Conservation (phyloP, 2,797 vertebrate species). For the Epinephelus malabaricus region DNA sequence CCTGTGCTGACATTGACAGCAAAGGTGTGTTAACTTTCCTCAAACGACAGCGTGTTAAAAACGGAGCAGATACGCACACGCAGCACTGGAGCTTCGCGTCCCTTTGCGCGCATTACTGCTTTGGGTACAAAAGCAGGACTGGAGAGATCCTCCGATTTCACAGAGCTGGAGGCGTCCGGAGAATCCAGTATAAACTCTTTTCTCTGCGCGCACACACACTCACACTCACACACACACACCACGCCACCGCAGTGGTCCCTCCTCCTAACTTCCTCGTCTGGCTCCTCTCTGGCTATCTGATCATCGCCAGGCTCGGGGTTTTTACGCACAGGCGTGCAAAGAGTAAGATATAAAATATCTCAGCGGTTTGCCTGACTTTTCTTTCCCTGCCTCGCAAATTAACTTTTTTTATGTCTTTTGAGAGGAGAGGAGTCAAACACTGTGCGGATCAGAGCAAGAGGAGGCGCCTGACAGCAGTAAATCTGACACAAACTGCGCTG, state of each 20-base stretch:
- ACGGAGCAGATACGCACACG: neutral
- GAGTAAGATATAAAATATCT: neutral
- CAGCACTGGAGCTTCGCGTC: constrained; percentile 16
- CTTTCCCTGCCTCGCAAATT: neutral
- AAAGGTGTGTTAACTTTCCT: constrained; percentile 38
- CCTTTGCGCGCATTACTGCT: constrained; percentile 40
- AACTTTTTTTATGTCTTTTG: neutral
- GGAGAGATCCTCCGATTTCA: constrained; percentile 28
- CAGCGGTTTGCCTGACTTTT: neutral
- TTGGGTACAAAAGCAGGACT: neutral
- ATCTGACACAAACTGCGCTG: neutral
- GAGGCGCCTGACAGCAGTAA: constrained; percentile 15
- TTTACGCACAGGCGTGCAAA: constrained; percentile 33
- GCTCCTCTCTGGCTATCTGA: constrained; percentile 53
- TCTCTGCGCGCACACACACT: neutral
- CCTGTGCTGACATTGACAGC: constrained; percentile 74
- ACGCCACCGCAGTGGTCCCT: constrained; percentile 63
- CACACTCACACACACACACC: constrained; percentile 26
- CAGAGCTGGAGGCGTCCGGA: constrained; percentile 33
- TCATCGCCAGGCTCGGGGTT: neutral
- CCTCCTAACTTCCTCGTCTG: constrained; percentile 74
- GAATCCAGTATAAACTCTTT: constrained; percentile 28
- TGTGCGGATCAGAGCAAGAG: neutral
- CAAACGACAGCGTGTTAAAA: neutral
- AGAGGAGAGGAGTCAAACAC: neutral